Conservation (phyloP, 2,113 vertebrate genomes). For the Poecile atricapillus region DNA sequence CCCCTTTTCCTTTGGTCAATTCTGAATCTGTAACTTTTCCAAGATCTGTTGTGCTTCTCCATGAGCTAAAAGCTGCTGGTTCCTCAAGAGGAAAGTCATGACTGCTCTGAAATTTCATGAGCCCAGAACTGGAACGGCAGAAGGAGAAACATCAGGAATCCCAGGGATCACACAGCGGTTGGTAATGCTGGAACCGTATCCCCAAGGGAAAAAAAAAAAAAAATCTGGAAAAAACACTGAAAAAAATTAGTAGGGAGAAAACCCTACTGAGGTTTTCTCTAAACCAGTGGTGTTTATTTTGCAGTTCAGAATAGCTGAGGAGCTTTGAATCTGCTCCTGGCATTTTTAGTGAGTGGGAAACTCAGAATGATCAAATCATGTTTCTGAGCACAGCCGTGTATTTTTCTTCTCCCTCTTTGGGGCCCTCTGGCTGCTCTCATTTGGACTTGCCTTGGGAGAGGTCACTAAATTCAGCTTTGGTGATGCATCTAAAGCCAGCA, state of each 20-base stretch:
- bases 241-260: background rate
- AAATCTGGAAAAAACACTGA: background rate
- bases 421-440: background rate
- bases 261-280: background rate
- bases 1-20: background rate
- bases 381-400: background rate
- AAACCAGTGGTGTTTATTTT: background rate
- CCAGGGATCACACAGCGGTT: fast-evolving
- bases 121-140: background rate
- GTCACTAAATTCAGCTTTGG: background rate
- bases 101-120: background rate
- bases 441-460: background rate
- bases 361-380: background rate
- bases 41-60: background rate
- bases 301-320: background rate
- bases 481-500: background rate
- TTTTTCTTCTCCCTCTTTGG: background rate
- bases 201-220: background rate
- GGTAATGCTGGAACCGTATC: background rate
- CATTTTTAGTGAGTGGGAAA: background rate
- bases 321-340: background rate
- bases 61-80: background rate
- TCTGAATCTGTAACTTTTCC: background rate
- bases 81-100: background rate
- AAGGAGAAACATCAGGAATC: background rate